These are phyloP conservation scores for Brachyopa scutellaris DNA, from an alignment of 2,888 invertebrate species.

Conservation along the genomic window DNA sequence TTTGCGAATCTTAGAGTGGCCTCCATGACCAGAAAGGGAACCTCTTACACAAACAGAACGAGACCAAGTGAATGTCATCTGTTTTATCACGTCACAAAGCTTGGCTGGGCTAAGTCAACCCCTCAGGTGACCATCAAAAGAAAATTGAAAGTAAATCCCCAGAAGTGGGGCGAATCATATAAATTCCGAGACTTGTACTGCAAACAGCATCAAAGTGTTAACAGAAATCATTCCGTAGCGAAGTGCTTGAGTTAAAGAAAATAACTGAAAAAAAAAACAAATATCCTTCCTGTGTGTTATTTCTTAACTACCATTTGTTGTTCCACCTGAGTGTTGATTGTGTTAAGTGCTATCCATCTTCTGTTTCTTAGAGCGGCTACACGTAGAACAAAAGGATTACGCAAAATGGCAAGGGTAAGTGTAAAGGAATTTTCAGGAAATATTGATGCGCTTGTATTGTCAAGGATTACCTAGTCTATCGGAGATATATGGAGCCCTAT, in stretches of 20 bases:
- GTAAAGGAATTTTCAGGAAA: not conserved
- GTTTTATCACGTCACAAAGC: slow-evolving; percentile 5
- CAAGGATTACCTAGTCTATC: not conserved
- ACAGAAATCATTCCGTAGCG: slow-evolving; percentile 31
- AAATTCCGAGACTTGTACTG: slow-evolving; percentile 29
- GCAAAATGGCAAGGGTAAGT: slow-evolving; percentile 68
- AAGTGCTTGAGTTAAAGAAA: slow-evolving; percentile 5
- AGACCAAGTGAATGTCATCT: slow-evolving; percentile 73
- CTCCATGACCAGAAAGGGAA: slow-evolving; percentile 33
- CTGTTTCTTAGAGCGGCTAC: slow-evolving; percentile 46
- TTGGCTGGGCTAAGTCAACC: slow-evolving; percentile 29
- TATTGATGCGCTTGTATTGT: not conserved
- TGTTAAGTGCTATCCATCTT: slow-evolving; percentile 21
- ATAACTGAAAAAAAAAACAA: not conserved
- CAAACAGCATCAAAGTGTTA: slow-evolving; percentile 55
- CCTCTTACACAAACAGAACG: slow-evolving; percentile 73
- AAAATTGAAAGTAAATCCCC: slow-evolving; percentile 62
- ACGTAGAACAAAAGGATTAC: slow-evolving; percentile 54
- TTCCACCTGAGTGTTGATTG: slow-evolving; percentile 14
- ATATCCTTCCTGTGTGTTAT: slow-evolving; percentile 15
- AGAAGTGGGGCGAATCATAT: slow-evolving; percentile 56
- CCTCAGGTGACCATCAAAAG: slow-evolving; percentile 52
- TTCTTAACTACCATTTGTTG: slow-evolving; percentile 23
- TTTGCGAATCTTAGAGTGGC: slow-evolving; percentile 38
- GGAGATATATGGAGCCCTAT: not conserved